Percentiles rank a stretch among this genome's conserved stretches.
Evolutionary conservation across 2,113 vertebrate species (phyloP).

Genomic region (Sarotherodon lohbergeri): DNA sequence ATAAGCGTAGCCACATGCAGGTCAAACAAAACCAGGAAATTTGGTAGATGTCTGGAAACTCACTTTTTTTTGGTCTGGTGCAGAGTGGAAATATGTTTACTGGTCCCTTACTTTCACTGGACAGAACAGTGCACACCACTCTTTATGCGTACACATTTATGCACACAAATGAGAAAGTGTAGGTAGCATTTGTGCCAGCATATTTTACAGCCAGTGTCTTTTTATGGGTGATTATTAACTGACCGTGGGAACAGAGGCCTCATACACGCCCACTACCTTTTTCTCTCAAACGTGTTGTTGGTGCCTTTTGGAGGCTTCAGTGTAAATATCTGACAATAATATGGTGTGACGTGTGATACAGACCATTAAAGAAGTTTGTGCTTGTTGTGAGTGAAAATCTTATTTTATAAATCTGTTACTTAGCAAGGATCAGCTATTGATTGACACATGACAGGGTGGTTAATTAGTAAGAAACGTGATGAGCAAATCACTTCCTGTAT

Average conservation of each 20-base stretch:
- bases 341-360: not conserved
- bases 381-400: not conserved
- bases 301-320: not conserved
- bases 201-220: no score
- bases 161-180: no score
- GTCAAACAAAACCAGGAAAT: not conserved
- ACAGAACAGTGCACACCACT: not conserved
- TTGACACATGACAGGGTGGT: not conserved
- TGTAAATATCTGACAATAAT: not conserved
- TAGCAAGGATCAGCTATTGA: not conserved
- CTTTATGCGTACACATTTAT: no score
- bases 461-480: fast-evolving
- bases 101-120: not conserved
- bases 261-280: fast-evolving
- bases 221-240: no score
- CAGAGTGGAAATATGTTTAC: not conserved
- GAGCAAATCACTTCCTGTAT: not conserved
- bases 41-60: not conserved
- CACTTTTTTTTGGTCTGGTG: not conserved
- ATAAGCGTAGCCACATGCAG: not conserved
- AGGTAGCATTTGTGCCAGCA: no score
- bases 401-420: not conserved
- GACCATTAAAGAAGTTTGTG: not conserved
- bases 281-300: not conserved
- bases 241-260: fast-evolving